Base-by-base conservation (phyloP, 1,140 invertebrate species). In the Trichonephila clavipes region DNA sequence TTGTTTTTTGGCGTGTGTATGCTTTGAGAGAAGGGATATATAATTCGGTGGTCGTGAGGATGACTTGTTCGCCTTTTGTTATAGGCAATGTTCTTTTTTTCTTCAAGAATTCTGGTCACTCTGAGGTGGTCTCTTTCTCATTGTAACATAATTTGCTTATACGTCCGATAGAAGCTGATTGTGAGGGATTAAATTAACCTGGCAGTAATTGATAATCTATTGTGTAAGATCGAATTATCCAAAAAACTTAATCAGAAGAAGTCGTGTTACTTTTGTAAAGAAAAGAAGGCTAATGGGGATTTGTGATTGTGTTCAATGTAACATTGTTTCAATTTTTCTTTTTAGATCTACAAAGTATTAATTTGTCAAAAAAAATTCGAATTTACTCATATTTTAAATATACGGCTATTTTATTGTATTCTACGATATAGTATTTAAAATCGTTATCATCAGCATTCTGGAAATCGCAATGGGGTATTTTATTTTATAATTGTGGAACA, bases 211-310 rank as follows among this genome's bases (percentile, higher is more conserved):
- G 72, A 77, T 77, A 14, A 51, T 77, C 72, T 40, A 77, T 77
- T 77, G 72, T 77, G 72, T 77, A 77, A 77, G 28, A 77, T 77
- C 1, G 34, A 77, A 77, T 77, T 77, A 77, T 77, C 28, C 16
- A 28, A 77, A 77, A 18, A 77, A 77, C 28, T 34, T 77, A 34
- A 40, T 16, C 14, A 34, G 34, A 16, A 77, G 34, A 77, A 18
- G 10, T 24, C 8, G 82, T 83, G 34, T 82, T 82, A 18, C 28
- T n/a, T 21, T 24, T 69, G 14, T 69, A 4, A 28, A 69, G 24
- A 24, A 69, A 66, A 24, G n/a, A 24, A 24, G 24, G 14, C 0
- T 69, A 69, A 51, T 51, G 7, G 0, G 10, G 10, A 8, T 51
- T 51, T 10, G 51, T 51, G 51, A 51, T 51, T 51, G 7, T 51